These are phyloP conservation scores for Rhabditophanes sp. DNA, from an alignment of 2,888 invertebrate species.

Conservation along the genomic window DNA sequence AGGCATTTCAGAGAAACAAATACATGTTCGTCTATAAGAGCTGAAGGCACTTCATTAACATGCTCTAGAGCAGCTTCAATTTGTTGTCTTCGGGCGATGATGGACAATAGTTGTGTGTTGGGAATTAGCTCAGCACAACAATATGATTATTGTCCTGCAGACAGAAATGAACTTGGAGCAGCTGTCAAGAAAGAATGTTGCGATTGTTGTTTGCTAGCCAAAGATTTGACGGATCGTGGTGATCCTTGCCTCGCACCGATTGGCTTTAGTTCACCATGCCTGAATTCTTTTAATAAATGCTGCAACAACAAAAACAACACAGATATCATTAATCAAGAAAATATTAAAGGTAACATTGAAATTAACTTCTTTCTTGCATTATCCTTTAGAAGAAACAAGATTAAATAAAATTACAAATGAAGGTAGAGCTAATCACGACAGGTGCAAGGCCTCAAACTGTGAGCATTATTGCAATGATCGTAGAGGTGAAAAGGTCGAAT, in stretches of 20 bases:
- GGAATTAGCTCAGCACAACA: constrained; percentile 10
- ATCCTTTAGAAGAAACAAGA: neutral
- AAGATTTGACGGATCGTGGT: constrained; percentile 27
- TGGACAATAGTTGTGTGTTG: constrained; percentile 31
- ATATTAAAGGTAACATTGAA: too few species aligned
- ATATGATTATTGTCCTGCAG: constrained; percentile 8
- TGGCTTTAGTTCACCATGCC: constrained; percentile 33
- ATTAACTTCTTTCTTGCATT: too few species aligned
- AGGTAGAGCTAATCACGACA: constrained; percentile 17
- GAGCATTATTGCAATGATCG: constrained; percentile 40
- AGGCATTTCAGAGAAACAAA: constrained; percentile 30
- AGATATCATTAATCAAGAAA: too few species aligned
- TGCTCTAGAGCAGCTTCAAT: constrained; percentile 36
- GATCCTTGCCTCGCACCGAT: constrained; percentile 31
- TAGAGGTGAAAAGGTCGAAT: constrained; percentile 32
- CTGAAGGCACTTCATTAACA: constrained; percentile 31
- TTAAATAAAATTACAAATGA: constrained; percentile 1
- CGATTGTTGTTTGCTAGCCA: constrained; percentile 41
- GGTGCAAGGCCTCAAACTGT: constrained; percentile 26
- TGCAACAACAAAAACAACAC: constrained; percentile 14
- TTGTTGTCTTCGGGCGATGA: constrained; percentile 36
- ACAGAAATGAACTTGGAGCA: constrained; percentile 29
- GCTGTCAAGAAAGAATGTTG: constrained; percentile 41
- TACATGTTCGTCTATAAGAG: constrained; percentile 23
- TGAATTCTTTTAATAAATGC: constrained; percentile 37